Conservation (phyloP, 2,113 vertebrate species). For the Pantherophis guttatus region DNA sequence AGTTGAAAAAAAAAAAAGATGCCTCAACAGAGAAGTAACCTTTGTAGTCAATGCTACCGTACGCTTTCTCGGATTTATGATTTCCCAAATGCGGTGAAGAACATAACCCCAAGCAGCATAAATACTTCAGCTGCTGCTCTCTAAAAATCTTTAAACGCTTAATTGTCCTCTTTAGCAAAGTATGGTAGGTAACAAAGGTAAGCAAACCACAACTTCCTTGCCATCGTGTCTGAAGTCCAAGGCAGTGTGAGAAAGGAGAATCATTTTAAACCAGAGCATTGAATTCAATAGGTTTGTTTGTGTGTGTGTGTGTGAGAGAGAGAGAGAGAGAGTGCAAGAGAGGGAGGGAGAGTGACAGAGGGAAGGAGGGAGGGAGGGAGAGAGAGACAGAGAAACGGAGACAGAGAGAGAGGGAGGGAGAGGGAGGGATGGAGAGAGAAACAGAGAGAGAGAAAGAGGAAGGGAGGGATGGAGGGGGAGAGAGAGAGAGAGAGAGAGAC, state of each 20-base stretch:
- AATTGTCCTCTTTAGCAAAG: not conserved
- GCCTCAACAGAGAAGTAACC: not conserved
- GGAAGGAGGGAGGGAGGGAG: too few relatives aligned
- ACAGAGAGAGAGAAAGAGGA: too few relatives aligned
- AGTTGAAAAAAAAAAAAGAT: not conserved
- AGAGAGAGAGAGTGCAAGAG: too few relatives aligned
- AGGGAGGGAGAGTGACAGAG: too few relatives aligned
- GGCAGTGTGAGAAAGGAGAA: not conserved
- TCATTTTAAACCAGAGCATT: not conserved
- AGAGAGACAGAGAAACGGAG: too few relatives aligned
- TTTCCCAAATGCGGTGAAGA: not conserved
- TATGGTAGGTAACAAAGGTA: not conserved
- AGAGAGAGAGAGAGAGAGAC: too few relatives aligned
- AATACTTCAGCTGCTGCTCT: not conserved
- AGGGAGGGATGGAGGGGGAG: not conserved
- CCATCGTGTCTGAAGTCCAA: not conserved
- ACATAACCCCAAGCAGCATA: not conserved
- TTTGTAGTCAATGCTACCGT: not conserved
- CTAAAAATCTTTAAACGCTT: not conserved
- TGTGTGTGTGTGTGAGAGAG: not conserved
- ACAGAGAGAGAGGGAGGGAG: too few relatives aligned
- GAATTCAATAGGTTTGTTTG: not conserved
- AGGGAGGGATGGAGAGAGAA: too few relatives aligned
- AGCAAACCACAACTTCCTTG: not conserved
- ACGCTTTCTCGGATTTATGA: not conserved